Evolutionary conservation across 2,113 vertebrate genomes (phyloP).

Genomic region (Jaculus jaculus): DNA sequence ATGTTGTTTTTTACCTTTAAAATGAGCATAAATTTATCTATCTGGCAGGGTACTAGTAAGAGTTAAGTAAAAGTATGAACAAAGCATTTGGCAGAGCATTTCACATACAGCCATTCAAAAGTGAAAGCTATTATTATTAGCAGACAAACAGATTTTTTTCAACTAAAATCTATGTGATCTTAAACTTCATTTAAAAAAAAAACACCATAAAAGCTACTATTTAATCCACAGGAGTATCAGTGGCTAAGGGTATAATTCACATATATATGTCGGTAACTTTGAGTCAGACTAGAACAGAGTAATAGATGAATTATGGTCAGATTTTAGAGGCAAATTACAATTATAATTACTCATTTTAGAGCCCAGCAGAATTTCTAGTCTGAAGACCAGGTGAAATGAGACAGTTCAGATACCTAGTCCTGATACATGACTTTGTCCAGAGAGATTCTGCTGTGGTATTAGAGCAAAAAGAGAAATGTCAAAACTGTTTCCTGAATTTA

Average conservation of each 20-base stretch:
- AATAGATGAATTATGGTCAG: constrained; percentile 14
- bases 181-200: not conserved
- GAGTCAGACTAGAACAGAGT: not conserved
- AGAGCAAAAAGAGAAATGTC: constrained; percentile 64
- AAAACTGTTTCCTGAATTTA: constrained; percentile 62
- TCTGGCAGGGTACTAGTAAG: not conserved
- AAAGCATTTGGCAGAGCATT: not conserved
- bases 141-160: not conserved
- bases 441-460: constrained; percentile 15
- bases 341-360: constrained; percentile 51
- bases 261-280: not conserved
- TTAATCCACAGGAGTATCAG: not conserved
- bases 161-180: not conserved
- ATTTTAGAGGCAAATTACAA: constrained; percentile 32
- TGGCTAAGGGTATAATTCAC: constrained; percentile 14
- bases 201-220: not conserved
- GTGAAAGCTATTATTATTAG: not conserved
- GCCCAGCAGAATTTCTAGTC: constrained; percentile 5
- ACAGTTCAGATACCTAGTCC: constrained; percentile 32
- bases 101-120: not conserved
- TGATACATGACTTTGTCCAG: constrained; percentile 63
- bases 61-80: not conserved
- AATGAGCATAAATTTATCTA: not conserved
- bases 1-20: not conserved
- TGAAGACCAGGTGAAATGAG: constrained; percentile 36